These are phyloP conservation scores for Oxyruncus cristatus DNA, from an alignment of 2,113 vertebrate genomes.

Conservation along the genomic window DNA sequence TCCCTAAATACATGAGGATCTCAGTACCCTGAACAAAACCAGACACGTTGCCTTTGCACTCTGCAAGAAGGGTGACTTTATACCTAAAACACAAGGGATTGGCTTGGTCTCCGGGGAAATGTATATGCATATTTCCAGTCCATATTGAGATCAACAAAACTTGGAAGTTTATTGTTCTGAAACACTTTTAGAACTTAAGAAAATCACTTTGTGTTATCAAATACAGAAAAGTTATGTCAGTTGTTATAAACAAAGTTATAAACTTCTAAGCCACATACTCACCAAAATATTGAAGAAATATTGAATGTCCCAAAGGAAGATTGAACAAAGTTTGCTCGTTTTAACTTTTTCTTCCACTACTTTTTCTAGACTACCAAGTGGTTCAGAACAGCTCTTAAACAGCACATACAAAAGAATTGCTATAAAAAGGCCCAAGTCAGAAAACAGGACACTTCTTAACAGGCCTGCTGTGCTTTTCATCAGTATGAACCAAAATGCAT, in stretches of 20 bases:
- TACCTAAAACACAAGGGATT: not conserved
- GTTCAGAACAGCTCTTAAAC: not conserved
- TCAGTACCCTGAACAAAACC: not conserved
- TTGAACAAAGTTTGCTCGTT: not conserved
- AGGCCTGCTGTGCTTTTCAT: not conserved
- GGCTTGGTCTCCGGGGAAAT: not conserved
- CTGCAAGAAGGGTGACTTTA: not conserved
- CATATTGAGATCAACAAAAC: not conserved
- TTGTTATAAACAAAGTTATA: not conserved
- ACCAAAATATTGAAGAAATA: not conserved
- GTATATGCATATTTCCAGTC: not conserved
- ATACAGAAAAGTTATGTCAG: not conserved
- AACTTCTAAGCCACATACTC: not conserved
- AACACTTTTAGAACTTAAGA: not conserved
- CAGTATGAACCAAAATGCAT: not conserved
- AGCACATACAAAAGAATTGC: not conserved
- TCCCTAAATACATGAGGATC: not conserved
- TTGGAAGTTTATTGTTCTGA: not conserved
- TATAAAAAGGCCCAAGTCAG: not conserved
- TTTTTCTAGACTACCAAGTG: not conserved
- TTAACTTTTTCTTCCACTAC: not conserved
- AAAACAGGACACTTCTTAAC: not conserved
- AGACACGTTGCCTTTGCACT: not conserved
- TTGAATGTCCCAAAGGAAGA: not conserved
- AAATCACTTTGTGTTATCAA: not conserved